phyloP scores from a whole-genome alignment of 1,140 invertebrate species.

The Telenomus remus region DNA sequence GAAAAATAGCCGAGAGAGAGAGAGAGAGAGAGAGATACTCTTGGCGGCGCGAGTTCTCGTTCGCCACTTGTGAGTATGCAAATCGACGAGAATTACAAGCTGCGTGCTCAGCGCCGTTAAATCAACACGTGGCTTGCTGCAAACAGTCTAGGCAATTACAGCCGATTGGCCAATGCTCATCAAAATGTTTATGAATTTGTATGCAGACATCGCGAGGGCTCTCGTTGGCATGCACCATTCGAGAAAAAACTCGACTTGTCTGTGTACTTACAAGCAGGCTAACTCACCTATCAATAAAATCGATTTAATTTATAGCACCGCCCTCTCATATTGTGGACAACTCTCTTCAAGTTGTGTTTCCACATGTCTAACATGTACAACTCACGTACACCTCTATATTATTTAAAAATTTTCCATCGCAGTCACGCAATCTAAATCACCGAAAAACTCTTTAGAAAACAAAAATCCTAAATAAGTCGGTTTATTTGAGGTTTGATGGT shows the following conservation, averaged over 20 bases:
- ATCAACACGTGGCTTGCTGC: conserved; percentile 20
- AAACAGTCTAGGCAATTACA: conserved; percentile 30
- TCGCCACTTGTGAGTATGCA: conserved; percentile 27
- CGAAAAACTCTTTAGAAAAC: too few relatives aligned
- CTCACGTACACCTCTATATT: too few relatives aligned
- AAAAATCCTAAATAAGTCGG: too few relatives aligned
- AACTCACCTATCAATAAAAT: too few relatives aligned
- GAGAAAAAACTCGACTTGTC: not conserved
- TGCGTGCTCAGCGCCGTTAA: conserved; percentile 20
- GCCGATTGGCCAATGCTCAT: conserved; percentile 24
- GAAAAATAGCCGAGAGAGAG: conserved; percentile 6
- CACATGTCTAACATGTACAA: too few relatives aligned
- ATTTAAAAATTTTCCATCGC: too few relatives aligned
- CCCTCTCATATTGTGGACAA: too few relatives aligned
- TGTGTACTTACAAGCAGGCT: not conserved
- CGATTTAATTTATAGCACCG: too few relatives aligned
- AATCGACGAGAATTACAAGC: conserved; percentile 29
- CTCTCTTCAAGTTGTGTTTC: too few relatives aligned
- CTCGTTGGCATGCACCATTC: not conserved
- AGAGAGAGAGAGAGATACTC: too few relatives aligned
- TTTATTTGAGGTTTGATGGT: too few relatives aligned
- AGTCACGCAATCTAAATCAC: too few relatives aligned
- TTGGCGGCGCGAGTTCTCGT: conserved; percentile 13
- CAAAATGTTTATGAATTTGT: conserved; percentile 47
- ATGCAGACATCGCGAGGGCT: conserved; percentile 14